Evolutionary conservation across 2,888 invertebrate genomes (phyloP).

Genomic region (Suillia variegata): DNA sequence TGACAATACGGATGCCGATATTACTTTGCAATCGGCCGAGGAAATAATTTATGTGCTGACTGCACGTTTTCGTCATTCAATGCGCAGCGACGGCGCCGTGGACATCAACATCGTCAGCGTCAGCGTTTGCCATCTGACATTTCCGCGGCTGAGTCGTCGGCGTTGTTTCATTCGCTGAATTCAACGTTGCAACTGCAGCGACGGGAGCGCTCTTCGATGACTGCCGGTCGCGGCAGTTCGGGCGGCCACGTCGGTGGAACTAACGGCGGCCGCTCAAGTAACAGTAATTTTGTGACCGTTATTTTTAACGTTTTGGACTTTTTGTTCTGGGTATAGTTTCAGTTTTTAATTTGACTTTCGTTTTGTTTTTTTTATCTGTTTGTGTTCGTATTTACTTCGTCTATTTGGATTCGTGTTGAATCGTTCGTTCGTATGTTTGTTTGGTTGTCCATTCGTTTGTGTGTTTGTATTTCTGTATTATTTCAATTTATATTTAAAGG

Average conservation of each 20-base stretch:
- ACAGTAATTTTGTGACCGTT: conserved; percentile 55
- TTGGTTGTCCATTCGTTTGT: no score
- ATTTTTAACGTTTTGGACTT: conserved; percentile 61
- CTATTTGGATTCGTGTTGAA: background rate
- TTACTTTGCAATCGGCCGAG: no score
- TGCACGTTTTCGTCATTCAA: conserved; percentile 51
- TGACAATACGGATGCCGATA: background rate
- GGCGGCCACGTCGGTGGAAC: background rate
- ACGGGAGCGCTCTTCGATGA: conserved; percentile 9
- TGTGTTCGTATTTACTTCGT: conserved; percentile 9
- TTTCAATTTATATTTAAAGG: no score
- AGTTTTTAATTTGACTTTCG: no score
- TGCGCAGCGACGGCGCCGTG: conserved; percentile 43
- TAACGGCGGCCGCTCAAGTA: conserved; percentile 39
- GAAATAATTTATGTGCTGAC: conserved; percentile 42
- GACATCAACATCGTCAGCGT: conserved; percentile 17
- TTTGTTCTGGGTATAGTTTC: conserved; percentile 53
- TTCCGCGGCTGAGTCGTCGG: conserved; percentile 24
- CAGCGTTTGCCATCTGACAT: conserved; percentile 2
- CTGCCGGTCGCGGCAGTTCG: background rate
- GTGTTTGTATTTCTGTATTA: no score
- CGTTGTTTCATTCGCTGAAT: conserved; percentile 43
- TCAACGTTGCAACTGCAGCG: conserved; percentile 23
- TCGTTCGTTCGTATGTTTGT: no score
- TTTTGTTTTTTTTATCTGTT: background rate